Conservation (phyloP, 2,888 invertebrate genomes). For the Folsomia manolachei region DNA sequence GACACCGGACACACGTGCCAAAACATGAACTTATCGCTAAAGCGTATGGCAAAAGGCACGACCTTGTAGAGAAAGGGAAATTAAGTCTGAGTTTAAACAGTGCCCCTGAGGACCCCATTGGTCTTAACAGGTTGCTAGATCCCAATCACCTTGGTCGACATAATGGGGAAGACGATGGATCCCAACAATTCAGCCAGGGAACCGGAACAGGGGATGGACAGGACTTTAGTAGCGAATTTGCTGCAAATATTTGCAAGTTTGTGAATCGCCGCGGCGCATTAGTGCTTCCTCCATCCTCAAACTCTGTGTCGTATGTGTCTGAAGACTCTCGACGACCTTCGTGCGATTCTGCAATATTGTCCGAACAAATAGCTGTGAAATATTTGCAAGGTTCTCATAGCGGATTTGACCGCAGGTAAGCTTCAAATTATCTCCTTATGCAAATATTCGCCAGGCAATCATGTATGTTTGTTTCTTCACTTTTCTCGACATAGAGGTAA, state of each 20-base stretch:
- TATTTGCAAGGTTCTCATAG: slow-evolving; percentile 56
- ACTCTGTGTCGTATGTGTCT: slow-evolving; percentile 49
- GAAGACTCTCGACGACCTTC: slow-evolving; percentile 45
- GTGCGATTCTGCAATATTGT: slow-evolving; percentile 44
- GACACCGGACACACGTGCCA: slow-evolving; percentile 57
- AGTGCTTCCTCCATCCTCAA: slow-evolving; percentile 56
- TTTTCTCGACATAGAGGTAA: too few relatives aligned
- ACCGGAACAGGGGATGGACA: slow-evolving; percentile 72
- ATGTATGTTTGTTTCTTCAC: too few relatives aligned
- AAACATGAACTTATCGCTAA: slow-evolving; percentile 90
- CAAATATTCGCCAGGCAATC: too few relatives aligned
- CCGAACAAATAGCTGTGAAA: slow-evolving; percentile 35
- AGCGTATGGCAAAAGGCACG: slow-evolving; percentile 82
- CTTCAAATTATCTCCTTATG: not conserved
- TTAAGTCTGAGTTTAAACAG: slow-evolving; percentile 84
- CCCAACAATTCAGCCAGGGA: slow-evolving; percentile 55
- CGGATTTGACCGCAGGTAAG: slow-evolving; percentile 50
- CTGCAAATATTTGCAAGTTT: slow-evolving; percentile 81
- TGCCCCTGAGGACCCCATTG: slow-evolving; percentile 84
- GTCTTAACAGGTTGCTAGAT: slow-evolving; percentile 51
- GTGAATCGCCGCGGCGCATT: slow-evolving; percentile 80
- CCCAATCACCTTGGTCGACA: slow-evolving; percentile 43
- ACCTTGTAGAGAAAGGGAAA: slow-evolving; percentile 75
- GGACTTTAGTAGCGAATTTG: slow-evolving; percentile 88
- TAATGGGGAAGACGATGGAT: slow-evolving; percentile 32